A percentile compares a stretch with the other conserved stretches of the same genome.
These are phyloP conservation scores for Drosophila ohnishii DNA, from an alignment of 1,140 invertebrate species.

Conservation along the genomic window DNA sequence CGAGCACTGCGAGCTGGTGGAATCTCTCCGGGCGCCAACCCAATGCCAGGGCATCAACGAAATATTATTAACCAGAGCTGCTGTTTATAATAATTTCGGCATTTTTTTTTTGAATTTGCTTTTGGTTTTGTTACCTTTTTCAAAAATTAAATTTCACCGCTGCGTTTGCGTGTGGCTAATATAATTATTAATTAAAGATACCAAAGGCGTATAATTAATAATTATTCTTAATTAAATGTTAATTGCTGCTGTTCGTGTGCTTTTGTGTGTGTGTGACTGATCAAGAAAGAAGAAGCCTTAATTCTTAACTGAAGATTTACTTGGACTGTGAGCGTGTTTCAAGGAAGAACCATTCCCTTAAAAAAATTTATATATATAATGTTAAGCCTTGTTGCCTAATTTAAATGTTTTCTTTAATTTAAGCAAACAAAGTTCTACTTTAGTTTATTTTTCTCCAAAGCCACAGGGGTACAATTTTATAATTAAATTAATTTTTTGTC, in stretches of 20 bases:
- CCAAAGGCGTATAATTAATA: neutral
- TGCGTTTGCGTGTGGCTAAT: conserved; percentile 22
- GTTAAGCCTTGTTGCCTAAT: neutral
- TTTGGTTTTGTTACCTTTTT: neutral
- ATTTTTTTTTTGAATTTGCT: neutral
- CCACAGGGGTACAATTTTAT: too few relatives aligned
- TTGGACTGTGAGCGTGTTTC: neutral
- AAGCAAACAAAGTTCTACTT: too few relatives aligned
- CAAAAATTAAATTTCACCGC: conserved; percentile 32
- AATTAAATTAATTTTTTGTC: neutral
- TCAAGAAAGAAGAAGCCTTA: neutral
- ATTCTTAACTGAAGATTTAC: neutral
- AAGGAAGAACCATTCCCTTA: neutral
- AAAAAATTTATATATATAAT: neutral
- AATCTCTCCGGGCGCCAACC: conserved; percentile 31
- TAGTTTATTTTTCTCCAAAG: too few relatives aligned
- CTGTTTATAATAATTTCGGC: conserved; percentile 13
- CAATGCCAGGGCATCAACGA: conserved; percentile 33
- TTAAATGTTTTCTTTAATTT: neutral
- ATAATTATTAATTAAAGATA: conserved; percentile 10
- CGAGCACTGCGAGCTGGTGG: conserved; percentile 9
- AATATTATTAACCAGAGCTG: conserved; percentile 28
- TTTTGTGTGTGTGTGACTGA: conserved; percentile 5
- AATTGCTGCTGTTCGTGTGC: conserved; percentile 10
- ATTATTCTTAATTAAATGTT: conserved; percentile 22